phyloP scores from a whole-genome alignment of 2,797 vertebrate species.

The Malurus splendens region DNA sequence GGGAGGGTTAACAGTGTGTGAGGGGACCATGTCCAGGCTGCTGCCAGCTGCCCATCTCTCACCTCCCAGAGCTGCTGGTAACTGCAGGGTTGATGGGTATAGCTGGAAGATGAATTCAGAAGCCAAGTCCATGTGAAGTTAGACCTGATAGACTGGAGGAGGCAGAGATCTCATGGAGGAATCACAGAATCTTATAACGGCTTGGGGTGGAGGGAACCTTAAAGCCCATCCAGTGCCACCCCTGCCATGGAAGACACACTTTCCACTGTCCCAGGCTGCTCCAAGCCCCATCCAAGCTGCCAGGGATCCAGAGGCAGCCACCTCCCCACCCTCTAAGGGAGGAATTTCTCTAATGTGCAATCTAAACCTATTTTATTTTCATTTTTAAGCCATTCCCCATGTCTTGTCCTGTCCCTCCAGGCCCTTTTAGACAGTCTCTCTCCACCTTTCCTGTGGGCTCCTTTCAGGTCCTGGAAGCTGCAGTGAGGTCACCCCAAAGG shows the following conservation, averaged over 20 bases:
- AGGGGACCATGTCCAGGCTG: neutral
- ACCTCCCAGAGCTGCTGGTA: neutral
- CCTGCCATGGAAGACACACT: neutral
- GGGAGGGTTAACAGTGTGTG: neutral
- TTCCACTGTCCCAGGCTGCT: neutral
- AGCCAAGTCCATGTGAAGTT: neutral
- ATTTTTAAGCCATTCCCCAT: neutral
- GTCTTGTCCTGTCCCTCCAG: neutral
- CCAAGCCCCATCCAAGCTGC: fast-evolving
- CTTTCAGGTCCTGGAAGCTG: neutral
- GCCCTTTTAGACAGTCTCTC: neutral
- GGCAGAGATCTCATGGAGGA: neutral
- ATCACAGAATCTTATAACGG: neutral
- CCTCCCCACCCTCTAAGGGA: fast-evolving
- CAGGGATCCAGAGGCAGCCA: neutral
- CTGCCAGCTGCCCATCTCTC: neutral
- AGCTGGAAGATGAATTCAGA: neutral
- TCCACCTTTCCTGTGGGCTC: neutral
- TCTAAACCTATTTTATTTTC: too few species aligned
- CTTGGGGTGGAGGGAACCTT: neutral
- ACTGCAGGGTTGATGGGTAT: neutral
- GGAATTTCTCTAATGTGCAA: neutral
- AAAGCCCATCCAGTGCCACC: neutral
- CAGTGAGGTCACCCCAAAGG: neutral
- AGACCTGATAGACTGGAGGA: neutral